phyloP scores from a whole-genome alignment of 2,888 invertebrate genomes.

The Arrhopalites spinosus region DNA sequence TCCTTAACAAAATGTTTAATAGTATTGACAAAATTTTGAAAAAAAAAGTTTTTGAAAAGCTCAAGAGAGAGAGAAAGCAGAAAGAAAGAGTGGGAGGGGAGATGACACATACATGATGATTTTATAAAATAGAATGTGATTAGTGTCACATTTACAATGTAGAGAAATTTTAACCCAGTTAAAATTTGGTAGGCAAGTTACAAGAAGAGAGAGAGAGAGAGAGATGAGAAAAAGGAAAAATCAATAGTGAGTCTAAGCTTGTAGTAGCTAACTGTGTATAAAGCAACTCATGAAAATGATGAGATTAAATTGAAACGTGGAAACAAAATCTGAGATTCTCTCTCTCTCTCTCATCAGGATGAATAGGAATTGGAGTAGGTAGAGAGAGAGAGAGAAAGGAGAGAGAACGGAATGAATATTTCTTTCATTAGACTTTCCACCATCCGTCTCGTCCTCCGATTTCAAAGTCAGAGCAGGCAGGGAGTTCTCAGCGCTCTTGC shows the following conservation, averaged over 20 bases:
- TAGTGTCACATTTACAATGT: slow-evolving; percentile 2
- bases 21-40: no score
- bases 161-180: slow-evolving; percentile 1
- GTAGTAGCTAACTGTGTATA: slow-evolving; percentile 9
- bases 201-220: background rate
- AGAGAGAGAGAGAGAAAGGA: no score
- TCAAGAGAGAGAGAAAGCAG: background rate
- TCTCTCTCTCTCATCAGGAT: slow-evolving; percentile 22
- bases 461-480: slow-evolving; percentile 16
- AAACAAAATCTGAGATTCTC: slow-evolving; percentile 19
- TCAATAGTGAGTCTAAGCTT: background rate
- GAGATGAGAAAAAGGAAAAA: background rate
- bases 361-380: background rate
- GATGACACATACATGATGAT: background rate
- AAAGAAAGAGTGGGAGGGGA: background rate
- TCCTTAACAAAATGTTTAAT: no score
- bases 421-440: slow-evolving; percentile 18
- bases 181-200: background rate
- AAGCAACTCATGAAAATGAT: slow-evolving; percentile 32
- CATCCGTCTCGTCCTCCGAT: background rate
- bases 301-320: slow-evolving; percentile 31
- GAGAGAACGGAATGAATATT: slow-evolving; percentile 3
- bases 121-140: slow-evolving; percentile 11
- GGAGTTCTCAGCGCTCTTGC: background rate
- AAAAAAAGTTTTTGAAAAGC: background rate